Evolutionary conservation across 2,113 vertebrate genomes (phyloP), one percentile per base, ranked within the genome.

Genomic region (Mastomys coucha): DNA sequence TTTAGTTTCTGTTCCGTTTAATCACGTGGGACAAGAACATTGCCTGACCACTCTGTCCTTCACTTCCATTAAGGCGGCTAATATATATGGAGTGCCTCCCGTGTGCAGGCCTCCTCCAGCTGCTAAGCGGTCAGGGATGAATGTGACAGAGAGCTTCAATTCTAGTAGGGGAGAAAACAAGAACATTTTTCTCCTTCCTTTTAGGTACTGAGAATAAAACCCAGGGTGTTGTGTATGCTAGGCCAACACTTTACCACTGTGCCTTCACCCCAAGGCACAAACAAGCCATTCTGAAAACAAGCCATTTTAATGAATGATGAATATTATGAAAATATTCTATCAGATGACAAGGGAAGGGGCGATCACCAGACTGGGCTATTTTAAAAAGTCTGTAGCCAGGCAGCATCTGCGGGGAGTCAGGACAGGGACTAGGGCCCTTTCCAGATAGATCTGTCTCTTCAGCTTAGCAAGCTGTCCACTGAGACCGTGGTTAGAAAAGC

Each of bases 241-340:
- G n/a, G 70, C n/a, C 58, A 45, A 56, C 31, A 17, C 39, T n/a
- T 53, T 63, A 51, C 39, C 53, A 45, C 11, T 2, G 20, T 73
- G 12, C 67, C 17, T 36, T 73, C 8, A 72, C 6, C 39, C 53
- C n/a, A n/a, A n/a, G n/a, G n/a, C n/a, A n/a, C n/a, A n/a, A n/a
- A n/a, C n/a, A n/a, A n/a, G n/a, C n/a, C 53, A 73, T 33, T 33
- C 80, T 72, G 42, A 94, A 94, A 88, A 96, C 58, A 91, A 93
- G 73, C 17, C 31, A 58, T 39, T 63, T 77, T 76, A 75, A 53
- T 53, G 72, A 73, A 69, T 73, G 49, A 72, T 56, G 33, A 70
- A 14, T 53, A 42, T 76, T 56, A 60, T 2, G 3, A 67, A 45
- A 67, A 84, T 56, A 65, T 84, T 26, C 67, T 77, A 28, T 87